Base-by-base conservation (phyloP, 1,140 invertebrate genomes). In the Brachionus sp. region DNA sequence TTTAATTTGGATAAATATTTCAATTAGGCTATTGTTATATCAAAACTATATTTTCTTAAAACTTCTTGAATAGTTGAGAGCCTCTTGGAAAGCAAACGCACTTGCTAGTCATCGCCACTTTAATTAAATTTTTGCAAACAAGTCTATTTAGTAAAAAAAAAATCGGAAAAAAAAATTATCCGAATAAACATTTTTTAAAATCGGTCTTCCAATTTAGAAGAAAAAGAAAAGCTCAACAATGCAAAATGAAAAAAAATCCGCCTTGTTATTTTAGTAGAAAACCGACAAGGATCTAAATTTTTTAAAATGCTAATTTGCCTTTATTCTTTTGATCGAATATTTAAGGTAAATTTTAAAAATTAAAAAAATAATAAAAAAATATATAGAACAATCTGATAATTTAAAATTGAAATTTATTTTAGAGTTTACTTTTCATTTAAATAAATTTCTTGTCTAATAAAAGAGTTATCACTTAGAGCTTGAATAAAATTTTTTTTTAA, bases 391-490 rank as follows among this genome's bases (percentile, higher is more conserved):
- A 33, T 66, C n/a, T 66, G 62, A 66, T 33, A 25, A 66, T 66
- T 66, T 66, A 33, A 66, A 66, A 66, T 66, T 9, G 33, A 66
- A 66, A 66, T 66, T 33, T 66, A 39, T 53, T 66, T 66, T 66
- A 12, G 9, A 66, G 33, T 66, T 33, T 33, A 66, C 23, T 33
- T 66, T 33, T 35, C 3, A 66, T 66, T 66, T 66, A 66, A 66
- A 66, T 33, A 66, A 66, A 66, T 25, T 29, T 66, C n/a, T 35
- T 29, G 62, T 66, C 10, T 66, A 33, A 66, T 66, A 66, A 66
- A 5, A 66, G 13, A 66, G 62, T 70, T 70, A 70, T 70, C 66
- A 70, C 66, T 70, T 70, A 29, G 66, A 70, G 66, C 66, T 70
- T 70, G 6, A 66, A 70, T 37, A 68, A 70, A 70, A n/a, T n/a